Base-by-base conservation (phyloP, 2,113 vertebrate species). In the Mormyrus iriodes region DNA sequence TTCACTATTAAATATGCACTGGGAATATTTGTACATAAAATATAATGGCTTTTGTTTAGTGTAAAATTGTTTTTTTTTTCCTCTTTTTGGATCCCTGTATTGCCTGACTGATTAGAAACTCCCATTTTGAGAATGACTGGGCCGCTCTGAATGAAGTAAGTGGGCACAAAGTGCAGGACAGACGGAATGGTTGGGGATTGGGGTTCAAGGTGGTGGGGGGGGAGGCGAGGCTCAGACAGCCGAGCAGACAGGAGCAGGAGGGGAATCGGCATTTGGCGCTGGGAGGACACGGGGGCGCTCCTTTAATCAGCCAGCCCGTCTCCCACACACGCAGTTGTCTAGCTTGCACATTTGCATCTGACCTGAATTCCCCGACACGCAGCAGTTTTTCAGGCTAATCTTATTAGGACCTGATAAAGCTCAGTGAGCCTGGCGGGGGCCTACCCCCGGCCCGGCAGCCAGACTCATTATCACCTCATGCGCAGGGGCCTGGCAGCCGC, bases 331-430 rank as follows among this genome's bases (percentile, higher is more conserved):
- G 95, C 95, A 65, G 61, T 95, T 93, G 93, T 95, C 94, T 95
- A 93, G 94, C 94, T 95, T 94, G 93, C 94, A 93, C 94, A 95
- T 95, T 96, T 96, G 94, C 95, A 95, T 95, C 92, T 95, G 95
- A 96, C 95, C 95, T 94, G 93, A 95, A 95, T 96, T 95, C 95
- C 94, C 95, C 87, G 92, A 91, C 93, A 93, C 95, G 94, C 93
- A 39, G 82, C 53, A 61, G 65, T 82, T 90, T 92, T 89, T 89
- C 91, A 92, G 93, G 93, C 94, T 95, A 95, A 96, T 96, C 95
- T 96, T 93, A 95, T 96, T 96, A 95, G 91, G 91, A 92, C 90
- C 92, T 92, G 91, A 93, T 93, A 92, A 91, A 94, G 93, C 93
- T 91, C 35, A 48, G 83, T n/a, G 85, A 84, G 91, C 42, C 17